phyloP scores from a whole-genome alignment of 2,888 invertebrate species.

The Papilio elwesi region DNA sequence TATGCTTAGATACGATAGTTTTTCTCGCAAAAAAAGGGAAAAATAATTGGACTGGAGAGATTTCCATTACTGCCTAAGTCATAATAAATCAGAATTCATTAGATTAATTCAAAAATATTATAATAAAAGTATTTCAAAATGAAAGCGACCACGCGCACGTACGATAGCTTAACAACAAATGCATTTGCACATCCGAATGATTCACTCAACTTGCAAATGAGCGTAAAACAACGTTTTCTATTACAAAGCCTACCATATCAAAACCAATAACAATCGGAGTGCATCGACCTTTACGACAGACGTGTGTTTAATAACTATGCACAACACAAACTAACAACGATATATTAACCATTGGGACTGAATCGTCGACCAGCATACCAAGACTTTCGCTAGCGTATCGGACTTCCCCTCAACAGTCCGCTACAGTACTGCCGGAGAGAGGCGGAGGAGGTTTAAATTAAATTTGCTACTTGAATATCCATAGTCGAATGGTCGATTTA shows the following conservation, averaged over 20 bases:
- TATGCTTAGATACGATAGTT: too few relatives aligned
- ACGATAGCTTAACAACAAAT: background rate
- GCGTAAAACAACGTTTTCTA: constrained; percentile 48
- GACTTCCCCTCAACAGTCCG: constrained; percentile 44
- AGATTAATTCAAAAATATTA: background rate
- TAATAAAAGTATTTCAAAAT: background rate
- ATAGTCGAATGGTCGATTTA: constrained; percentile 60
- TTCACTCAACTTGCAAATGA: constrained; percentile 51
- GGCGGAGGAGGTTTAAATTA: constrained; percentile 55
- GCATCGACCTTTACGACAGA: constrained; percentile 52
- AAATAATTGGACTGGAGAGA: too few relatives aligned
- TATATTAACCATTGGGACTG: constrained; percentile 68
- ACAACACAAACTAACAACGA: constrained; percentile 60
- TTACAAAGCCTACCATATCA: constrained; percentile 51
- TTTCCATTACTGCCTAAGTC: background rate
- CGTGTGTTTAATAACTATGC: constrained; percentile 65
- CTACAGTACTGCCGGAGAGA: constrained; percentile 46
- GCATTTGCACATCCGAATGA: constrained; percentile 42
- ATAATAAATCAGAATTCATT: too few relatives aligned
- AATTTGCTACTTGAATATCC: constrained; percentile 54
- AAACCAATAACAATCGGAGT: constrained; percentile 49
- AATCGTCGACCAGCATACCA: constrained; percentile 56
- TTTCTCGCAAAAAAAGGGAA: too few relatives aligned
- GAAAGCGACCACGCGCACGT: background rate
- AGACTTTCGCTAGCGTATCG: constrained; percentile 51